Conservation (phyloP, 1,140 invertebrate genomes). For the Aethina tumida region DNA sequence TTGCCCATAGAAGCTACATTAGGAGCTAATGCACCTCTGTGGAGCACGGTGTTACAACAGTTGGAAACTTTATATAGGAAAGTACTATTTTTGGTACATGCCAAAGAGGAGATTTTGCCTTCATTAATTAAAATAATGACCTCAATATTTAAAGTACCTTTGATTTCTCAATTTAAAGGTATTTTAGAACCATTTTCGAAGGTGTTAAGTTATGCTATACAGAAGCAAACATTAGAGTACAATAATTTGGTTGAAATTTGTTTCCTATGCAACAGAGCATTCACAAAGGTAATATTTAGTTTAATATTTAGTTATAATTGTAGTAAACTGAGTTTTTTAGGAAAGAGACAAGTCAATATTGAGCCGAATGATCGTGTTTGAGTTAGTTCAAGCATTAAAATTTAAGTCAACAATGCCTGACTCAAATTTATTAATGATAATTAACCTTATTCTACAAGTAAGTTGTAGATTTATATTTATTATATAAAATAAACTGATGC, state of each 20-base stretch:
- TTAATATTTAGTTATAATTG: slow-evolving; percentile 8
- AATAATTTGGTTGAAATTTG: slow-evolving; percentile 80
- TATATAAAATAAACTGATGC: background rate
- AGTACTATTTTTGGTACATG: slow-evolving; percentile 62
- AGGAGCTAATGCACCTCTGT: slow-evolving; percentile 53
- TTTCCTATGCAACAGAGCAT: slow-evolving; percentile 78
- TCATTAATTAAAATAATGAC: slow-evolving; percentile 79
- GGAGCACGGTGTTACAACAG: slow-evolving; percentile 70
- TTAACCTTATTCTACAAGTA: slow-evolving; percentile 80
- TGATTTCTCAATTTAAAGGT: slow-evolving; percentile 66
- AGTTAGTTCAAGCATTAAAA: slow-evolving; percentile 89
- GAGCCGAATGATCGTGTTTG: slow-evolving; percentile 82
- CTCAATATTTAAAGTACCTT: slow-evolving; percentile 74
- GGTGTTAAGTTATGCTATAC: slow-evolving; percentile 81
- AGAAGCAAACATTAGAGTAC: slow-evolving; percentile 79
- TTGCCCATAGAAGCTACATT: slow-evolving; percentile 74
- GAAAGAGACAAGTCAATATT: slow-evolving; percentile 91
- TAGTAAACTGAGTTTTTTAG: slow-evolving; percentile 34
- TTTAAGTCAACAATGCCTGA: slow-evolving; percentile 92
- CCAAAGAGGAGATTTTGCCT: slow-evolving; percentile 63
- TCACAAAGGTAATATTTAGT: slow-evolving; percentile 51
- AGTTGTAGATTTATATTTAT: background rate
- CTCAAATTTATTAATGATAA: slow-evolving; percentile 83
- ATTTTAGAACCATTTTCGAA: slow-evolving; percentile 95
- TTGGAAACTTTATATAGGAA: slow-evolving; percentile 78